Percentiles rank a stretch among this genome's conserved stretches.
Conservation (phyloP, 2,888 invertebrate species). For the Drosophila eohydei region DNA sequence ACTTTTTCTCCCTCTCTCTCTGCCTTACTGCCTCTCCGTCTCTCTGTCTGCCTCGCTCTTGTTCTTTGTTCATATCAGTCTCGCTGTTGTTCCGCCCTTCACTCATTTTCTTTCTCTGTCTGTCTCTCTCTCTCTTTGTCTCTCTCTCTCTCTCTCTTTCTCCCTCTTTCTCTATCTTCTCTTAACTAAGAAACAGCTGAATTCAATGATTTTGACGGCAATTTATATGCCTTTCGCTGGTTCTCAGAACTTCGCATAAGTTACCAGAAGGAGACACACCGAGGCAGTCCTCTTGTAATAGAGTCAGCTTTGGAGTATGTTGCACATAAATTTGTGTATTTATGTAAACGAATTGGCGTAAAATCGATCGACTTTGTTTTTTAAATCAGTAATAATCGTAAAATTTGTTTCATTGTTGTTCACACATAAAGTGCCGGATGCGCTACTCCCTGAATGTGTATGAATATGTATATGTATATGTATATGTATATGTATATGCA, state of each 20-base stretch:
- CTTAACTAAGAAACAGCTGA: not conserved
- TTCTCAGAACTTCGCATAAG: not conserved
- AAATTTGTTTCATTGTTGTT: constrained; percentile 41
- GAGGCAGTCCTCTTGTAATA: not conserved
- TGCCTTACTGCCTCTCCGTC: not conserved
- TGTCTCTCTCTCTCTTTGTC: too few species aligned
- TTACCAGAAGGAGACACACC: not conserved
- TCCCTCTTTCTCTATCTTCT: too few species aligned
- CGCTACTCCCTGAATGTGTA: not conserved
- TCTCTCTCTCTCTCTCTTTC: too few species aligned
- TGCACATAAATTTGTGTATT: constrained; percentile 5
- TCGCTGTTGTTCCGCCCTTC: too few species aligned
- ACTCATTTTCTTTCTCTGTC: not conserved
- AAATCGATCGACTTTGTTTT: constrained; percentile 40
- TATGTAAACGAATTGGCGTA: constrained; percentile 10
- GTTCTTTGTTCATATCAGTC: too few species aligned
- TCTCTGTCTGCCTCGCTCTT: too few species aligned
- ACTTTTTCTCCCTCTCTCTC: too few species aligned
- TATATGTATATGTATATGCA: not conserved
- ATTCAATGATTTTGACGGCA: not conserved
- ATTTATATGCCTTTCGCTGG: not conserved
- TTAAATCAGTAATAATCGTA: constrained; percentile 52
- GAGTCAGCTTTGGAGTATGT: not conserved
- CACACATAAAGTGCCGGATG: constrained; percentile 47
- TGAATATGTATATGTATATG: not conserved